Evolutionary conservation across 2,113 vertebrate species (phyloP).

Genomic region (Egretta garzetta): DNA sequence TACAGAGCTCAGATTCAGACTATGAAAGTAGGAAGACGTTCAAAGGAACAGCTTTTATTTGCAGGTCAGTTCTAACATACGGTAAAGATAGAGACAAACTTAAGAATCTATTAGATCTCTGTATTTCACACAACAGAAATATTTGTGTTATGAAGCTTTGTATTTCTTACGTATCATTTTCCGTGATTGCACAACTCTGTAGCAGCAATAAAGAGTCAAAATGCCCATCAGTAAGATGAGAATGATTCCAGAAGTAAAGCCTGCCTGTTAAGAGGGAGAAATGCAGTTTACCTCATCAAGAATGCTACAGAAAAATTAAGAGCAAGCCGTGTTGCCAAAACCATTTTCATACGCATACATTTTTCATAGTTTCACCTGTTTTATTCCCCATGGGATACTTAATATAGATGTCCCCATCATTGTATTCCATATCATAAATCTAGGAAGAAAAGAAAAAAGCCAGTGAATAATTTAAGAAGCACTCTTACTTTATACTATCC

Average conservation of each 20-base stretch:
- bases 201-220: conserved; percentile 95
- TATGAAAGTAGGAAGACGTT: not conserved
- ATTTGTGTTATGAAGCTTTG: not conserved
- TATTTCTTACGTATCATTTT: conserved; percentile 86
- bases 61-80: not conserved
- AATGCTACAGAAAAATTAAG: not conserved
- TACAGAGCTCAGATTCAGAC: not conserved
- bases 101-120: not conserved
- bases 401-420: conserved; percentile 99
- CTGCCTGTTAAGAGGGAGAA: conserved; percentile 81
- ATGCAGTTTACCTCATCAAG: not conserved
- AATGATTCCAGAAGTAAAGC: conserved; percentile 90
- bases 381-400: conserved; percentile 97
- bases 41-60: not conserved
- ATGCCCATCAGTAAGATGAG: conserved; percentile 87
- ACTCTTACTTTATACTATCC: not conserved
- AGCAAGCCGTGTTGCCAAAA: not conserved
- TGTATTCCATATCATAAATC: conserved; percentile 99
- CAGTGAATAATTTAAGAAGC: not conserved
- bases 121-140: not conserved
- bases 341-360: not conserved
- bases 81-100: not conserved
- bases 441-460: conserved; percentile 56
- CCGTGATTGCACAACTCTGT: conserved; percentile 89
- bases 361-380: conserved; percentile 84